Evolutionary conservation across 2,888 invertebrate species (phyloP), one percentile per base, ranked within the genome.

Genomic region (Ennomos quercinarius): DNA sequence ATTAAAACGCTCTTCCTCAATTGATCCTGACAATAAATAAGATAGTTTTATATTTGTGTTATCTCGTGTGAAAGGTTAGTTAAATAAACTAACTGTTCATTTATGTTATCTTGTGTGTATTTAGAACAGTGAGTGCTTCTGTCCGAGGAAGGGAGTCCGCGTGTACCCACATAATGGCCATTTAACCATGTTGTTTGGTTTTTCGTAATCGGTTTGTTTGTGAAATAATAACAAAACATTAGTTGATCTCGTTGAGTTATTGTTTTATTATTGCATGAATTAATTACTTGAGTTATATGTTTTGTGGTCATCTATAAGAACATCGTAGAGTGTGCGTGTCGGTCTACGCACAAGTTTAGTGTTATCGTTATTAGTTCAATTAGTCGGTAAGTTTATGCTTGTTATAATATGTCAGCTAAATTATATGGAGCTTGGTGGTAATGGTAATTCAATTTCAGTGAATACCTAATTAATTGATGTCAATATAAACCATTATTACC

Each of bases 51-150:
- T 17, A 39, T 57, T 63, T 60, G 47, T 12, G 40, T 67, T 77
- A 75, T 78, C 77, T 58, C 54, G 64, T 70, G 74, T 77, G 66
- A 77, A 77, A 80, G 80, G 80, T 80, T 72, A 77, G 68, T 60
- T 56, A 10, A 42, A 52, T 59, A 38, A 39, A 53, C 55, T 40
- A 53, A 13, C 57, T 61, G 12, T 52, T 27, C 27, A 2, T 48
- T 37, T 46, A n/a, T 52, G 38, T 60, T 61, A 63, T 64, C 64
- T 42, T 12, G 35, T 56, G 39, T 37, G 38, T 56, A 51, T 45
- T 57, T 48, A 47, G 36, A 27, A 44, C 55, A 56, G 11, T 47
- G n/a, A 52, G 57, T 61, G 57, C 57, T 39, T 43, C 40, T 54
- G 57, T 34, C 44, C 61, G 27, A 51, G 46, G 1, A 38, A 61